A percentile compares a stretch with the other conserved stretches of the same genome.
Conservation (phyloP, 2,113 vertebrate genomes). For the Nanorana parkeri region DNA sequence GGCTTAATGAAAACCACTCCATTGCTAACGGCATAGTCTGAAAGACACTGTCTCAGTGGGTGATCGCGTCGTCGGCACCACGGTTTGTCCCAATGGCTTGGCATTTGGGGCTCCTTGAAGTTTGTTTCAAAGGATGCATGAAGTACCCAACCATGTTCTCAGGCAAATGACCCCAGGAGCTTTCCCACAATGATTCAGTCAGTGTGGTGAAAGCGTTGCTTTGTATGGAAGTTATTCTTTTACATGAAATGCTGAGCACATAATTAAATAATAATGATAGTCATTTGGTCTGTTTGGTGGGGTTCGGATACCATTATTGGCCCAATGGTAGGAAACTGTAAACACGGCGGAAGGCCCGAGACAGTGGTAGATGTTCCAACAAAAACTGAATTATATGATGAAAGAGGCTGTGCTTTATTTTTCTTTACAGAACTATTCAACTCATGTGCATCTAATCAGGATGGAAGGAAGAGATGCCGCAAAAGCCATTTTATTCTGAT, state of each 20-base stretch:
- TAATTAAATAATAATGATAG: conserved; percentile 51
- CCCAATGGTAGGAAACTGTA: conserved; percentile 26
- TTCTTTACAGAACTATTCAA: neutral
- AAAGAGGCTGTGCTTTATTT: neutral
- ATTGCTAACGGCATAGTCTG: conserved; percentile 7
- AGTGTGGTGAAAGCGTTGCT: conserved; percentile 33
- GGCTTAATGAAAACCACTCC: conserved; percentile 47
- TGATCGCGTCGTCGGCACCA: conserved; percentile 27
- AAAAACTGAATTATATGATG: conserved; percentile 24
- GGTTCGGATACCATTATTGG: conserved; percentile 31
- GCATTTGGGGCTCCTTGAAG: conserved; percentile 21
- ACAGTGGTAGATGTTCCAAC: conserved; percentile 14
- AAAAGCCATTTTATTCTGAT: too few relatives aligned
- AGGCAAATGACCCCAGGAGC: conserved; percentile 13
- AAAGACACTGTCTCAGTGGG: conserved; percentile 41
- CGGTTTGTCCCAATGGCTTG: conserved; percentile 31
- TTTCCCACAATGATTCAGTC: conserved; percentile 24
- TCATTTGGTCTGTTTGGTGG: conserved; percentile 26
- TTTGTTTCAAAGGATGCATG: conserved; percentile 24
- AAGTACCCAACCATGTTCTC: conserved; percentile 27
- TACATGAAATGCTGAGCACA: conserved; percentile 36
- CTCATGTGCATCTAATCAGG: neutral
- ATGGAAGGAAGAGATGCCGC: too few relatives aligned
- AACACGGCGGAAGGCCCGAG: neutral
- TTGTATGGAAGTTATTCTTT: conserved; percentile 23